These are phyloP conservation scores for Aldrovandia affinis DNA, from an alignment of 2,797 vertebrate genomes.

Conservation along the genomic window DNA sequence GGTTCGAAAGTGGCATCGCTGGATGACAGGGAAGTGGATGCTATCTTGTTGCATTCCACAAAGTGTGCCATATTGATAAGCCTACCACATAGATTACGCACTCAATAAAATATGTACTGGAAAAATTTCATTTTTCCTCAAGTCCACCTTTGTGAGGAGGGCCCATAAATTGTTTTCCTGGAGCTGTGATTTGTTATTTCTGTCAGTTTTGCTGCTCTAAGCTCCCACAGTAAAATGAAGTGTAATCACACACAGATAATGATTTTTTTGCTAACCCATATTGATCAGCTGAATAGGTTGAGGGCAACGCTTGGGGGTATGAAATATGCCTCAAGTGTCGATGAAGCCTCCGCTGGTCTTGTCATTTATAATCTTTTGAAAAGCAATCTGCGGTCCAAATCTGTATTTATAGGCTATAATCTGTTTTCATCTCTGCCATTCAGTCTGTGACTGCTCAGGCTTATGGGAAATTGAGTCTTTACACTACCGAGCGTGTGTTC, in stretches of 20 bases:
- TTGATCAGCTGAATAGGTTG: neutral
- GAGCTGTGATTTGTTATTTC: neutral
- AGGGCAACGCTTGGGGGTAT: neutral
- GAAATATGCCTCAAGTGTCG: neutral
- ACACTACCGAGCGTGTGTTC: neutral
- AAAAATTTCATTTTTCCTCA: neutral
- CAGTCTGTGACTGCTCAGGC: neutral
- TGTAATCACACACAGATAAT: neutral
- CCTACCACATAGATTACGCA: slow-evolving; percentile 39
- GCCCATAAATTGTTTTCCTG: neutral
- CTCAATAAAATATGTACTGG: slow-evolving; percentile 7
- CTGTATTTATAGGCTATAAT: neutral
- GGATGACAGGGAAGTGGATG: neutral
- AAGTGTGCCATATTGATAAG: slow-evolving; percentile 20
- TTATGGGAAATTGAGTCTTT: neutral
- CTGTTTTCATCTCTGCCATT: neutral
- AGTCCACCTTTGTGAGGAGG: neutral
- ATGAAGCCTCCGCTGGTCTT: neutral
- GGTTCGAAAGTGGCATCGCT: neutral
- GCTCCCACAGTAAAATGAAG: neutral
- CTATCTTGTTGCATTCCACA: neutral
- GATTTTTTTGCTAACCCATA: neutral
- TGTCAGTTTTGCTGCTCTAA: neutral
- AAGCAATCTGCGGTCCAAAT: neutral
- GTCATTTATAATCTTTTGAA: neutral